Evolutionary conservation across 2,113 vertebrate genomes (phyloP), one percentile per base, ranked within the genome.

Genomic region (Oophaga pumilio): DNA sequence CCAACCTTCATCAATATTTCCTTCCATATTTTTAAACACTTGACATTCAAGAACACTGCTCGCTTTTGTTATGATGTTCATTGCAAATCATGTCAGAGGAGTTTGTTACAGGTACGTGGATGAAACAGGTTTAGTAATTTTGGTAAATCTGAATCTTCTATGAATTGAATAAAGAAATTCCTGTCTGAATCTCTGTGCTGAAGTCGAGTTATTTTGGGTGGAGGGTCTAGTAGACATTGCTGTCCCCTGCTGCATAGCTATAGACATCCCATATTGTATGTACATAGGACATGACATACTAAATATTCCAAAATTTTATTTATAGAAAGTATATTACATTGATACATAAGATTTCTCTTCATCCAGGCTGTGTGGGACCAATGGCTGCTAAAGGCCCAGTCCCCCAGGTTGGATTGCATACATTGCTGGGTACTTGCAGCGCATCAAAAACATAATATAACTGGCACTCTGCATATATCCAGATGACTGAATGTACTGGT

Each of bases 261-360:
- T 43, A 43, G 3, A 43, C 33, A 43, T 43, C 33, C 33, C 33
- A 43, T 43, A 43, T 43, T 43, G 12, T 9, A 1, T 53, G 12
- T 53, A 56, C 53, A 56, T 56, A 56, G 53, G 8, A 56, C 53
- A 6, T 20, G 60, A 49, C 15, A 74, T 10, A 8, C 17, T 79
- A 26, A 73, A 43, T 59, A 57, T 85, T 74, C 52, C 66, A 76
- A 85, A 18, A 64, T 76, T 85, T 85, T 85, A 85, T 85, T 85
- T 14, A 43, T 85, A 85, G 28, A 85, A 85, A 85, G 56, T 85
- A 60, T 76, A 85, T 57, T 76, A 85, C 56, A 85, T 60, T 62
- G 66, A n/a, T 76, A 82, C 28, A 81, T 17, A 9, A 62, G 57
- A 60, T 81, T 52, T 20, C 43, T 66, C 33, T 52, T 68, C 22